These are phyloP conservation scores for Caenorhabditis sp. DNA, from an alignment of 2,888 invertebrate species.

Conservation along the genomic window DNA sequence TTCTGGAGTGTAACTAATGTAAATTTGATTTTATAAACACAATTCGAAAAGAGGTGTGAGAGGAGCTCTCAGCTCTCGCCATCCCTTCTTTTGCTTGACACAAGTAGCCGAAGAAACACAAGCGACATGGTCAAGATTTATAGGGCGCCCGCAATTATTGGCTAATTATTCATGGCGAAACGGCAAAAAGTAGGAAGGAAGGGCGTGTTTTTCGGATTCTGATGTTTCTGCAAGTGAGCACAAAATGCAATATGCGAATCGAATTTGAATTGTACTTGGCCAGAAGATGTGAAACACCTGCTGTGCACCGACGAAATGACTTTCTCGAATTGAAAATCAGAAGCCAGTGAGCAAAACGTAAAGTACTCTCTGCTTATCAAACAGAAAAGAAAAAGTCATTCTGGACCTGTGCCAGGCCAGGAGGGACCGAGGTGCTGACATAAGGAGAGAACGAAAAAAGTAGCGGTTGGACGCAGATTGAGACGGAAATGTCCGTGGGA, in stretches of 20 bases:
- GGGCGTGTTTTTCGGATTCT: conserved; percentile 24
- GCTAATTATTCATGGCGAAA: conserved; percentile 40
- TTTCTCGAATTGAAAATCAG: conserved; percentile 1
- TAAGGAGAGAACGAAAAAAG: conserved; percentile 16
- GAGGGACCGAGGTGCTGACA: not conserved
- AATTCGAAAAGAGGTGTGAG: not conserved
- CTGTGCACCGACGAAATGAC: not conserved
- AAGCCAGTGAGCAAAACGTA: not conserved
- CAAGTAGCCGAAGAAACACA: conserved; percentile 4
- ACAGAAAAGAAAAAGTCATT: not conserved
- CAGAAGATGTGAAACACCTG: conserved; percentile 42
- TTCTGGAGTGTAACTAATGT: conserved; percentile 34
- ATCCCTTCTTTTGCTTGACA: not conserved
- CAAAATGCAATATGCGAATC: not conserved
- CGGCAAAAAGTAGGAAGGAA: conserved; percentile 5
- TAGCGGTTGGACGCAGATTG: conserved; percentile 27
- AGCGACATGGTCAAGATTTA: conserved; percentile 40
- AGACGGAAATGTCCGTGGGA: conserved; percentile 45
- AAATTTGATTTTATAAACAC: conserved; percentile 12
- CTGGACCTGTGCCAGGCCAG: no score
- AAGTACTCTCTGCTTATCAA: not conserved
- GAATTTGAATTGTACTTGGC: conserved; percentile 16
- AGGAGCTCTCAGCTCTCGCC: not conserved
- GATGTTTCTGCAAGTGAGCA: conserved; percentile 12
- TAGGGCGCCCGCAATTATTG: conserved; percentile 45